A percentile compares a stretch with the other conserved stretches of the same genome.
These are phyloP conservation scores for Lepidostoma basale DNA, from an alignment of 1,140 invertebrate genomes.

Conservation along the genomic window DNA sequence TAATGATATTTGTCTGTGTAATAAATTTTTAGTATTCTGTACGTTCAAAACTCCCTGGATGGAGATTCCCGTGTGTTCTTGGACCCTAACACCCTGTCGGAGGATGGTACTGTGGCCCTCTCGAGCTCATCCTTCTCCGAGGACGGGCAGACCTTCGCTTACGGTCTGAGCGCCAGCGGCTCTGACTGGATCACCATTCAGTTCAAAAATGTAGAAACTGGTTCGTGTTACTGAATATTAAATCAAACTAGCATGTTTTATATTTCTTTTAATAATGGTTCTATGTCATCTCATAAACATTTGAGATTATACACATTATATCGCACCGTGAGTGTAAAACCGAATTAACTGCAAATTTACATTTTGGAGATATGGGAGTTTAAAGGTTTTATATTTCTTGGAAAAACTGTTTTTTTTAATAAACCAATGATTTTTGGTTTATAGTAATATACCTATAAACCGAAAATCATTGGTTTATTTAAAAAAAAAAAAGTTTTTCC, in stretches of 20 bases:
- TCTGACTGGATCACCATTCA: constrained; percentile 96
- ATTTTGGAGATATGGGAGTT: too few species aligned
- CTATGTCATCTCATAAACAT: neutral
- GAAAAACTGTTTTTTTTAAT: too few species aligned
- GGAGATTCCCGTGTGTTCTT: constrained; percentile 87
- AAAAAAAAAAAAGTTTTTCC: too few species aligned
- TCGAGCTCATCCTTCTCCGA: constrained; percentile 83
- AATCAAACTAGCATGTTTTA: constrained; percentile 4
- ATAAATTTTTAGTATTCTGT: constrained; percentile 78
- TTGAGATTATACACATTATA: too few species aligned
- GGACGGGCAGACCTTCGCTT: constrained; percentile 89
- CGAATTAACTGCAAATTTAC: too few species aligned
- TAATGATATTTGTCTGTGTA: neutral
- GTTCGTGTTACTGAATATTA: constrained; percentile 51
- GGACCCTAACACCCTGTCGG: constrained; percentile 91
- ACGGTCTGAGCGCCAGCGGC: constrained; percentile 89
- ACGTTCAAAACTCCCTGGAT: constrained; percentile 84
- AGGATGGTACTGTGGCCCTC: constrained; percentile 92
- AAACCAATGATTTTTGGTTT: too few species aligned
- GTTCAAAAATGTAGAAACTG: constrained; percentile 78
- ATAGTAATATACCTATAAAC: too few species aligned
- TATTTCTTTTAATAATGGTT: too few species aligned
- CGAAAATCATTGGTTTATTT: too few species aligned
- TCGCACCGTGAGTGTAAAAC: too few species aligned
- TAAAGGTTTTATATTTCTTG: too few species aligned